Conservation (phyloP, 2,888 invertebrate genomes). For the Andrena haemorrhoa region DNA sequence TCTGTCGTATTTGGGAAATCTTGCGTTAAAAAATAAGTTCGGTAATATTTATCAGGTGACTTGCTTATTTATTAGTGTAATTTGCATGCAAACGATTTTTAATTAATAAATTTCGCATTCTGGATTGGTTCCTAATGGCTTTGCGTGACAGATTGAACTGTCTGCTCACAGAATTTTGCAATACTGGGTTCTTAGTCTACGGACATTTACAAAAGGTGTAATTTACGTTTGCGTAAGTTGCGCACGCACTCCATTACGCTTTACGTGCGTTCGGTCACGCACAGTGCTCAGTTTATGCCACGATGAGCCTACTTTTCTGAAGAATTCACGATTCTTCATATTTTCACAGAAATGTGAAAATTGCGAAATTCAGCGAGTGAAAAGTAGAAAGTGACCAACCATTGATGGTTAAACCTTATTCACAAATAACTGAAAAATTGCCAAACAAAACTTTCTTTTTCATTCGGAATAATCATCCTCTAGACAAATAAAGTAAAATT, state of each 20-base stretch:
- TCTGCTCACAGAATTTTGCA: constrained; percentile 25
- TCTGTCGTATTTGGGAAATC: too few species aligned
- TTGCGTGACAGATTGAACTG: constrained; percentile 8
- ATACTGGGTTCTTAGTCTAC: not conserved
- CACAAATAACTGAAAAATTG: too few species aligned
- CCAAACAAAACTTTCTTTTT: too few species aligned
- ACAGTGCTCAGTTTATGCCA: constrained; percentile 11
- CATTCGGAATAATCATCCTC: too few species aligned
- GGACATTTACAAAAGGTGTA: constrained; percentile 12
- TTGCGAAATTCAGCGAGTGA: not conserved
- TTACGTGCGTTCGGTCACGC: not conserved
- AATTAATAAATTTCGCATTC: too few species aligned
- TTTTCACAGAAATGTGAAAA: too few species aligned
- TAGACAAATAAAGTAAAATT: too few species aligned
- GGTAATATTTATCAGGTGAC: too few species aligned
- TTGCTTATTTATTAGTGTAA: too few species aligned
- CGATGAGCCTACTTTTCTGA: not conserved
- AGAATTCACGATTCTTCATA: not conserved
- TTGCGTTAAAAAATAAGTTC: too few species aligned
- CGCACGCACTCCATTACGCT: not conserved
- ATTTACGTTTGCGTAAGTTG: constrained; percentile 34
- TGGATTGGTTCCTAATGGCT: not conserved
- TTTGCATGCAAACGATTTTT: too few species aligned
- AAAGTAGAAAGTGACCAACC: not conserved
- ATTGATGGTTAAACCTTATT: not conserved